phyloP scores from a whole-genome alignment of 2,797 vertebrate species.

The Microtus obscurus region DNA sequence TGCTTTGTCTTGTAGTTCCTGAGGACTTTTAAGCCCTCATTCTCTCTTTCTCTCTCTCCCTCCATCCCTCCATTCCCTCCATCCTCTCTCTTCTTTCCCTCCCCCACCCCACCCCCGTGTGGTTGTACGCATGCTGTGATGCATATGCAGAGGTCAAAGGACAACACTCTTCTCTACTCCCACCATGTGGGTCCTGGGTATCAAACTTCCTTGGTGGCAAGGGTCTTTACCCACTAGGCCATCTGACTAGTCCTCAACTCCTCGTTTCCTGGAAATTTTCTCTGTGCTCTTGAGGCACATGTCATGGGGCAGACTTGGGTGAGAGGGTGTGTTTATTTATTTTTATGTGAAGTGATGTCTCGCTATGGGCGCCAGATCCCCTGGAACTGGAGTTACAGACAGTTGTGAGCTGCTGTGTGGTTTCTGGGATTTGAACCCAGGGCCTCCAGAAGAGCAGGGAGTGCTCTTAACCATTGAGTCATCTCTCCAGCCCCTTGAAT shows the following conservation, averaged over 20 bases:
- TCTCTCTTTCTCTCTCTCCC: background rate
- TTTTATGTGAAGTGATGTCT: background rate
- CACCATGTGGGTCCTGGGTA: background rate
- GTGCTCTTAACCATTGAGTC: background rate
- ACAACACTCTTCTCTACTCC: background rate
- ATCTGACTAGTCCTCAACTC: background rate
- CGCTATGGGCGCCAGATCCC: background rate
- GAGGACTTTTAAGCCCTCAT: background rate
- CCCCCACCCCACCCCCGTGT: too few relatives aligned
- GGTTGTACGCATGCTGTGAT: background rate
- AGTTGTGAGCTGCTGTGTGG: background rate
- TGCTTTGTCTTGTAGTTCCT: background rate
- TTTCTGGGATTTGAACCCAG: background rate
- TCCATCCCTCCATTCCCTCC: too few relatives aligned
- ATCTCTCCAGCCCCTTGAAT: background rate
- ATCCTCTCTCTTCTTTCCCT: too few relatives aligned
- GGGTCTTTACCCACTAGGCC: background rate
- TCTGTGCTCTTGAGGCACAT: background rate
- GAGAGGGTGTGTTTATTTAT: background rate
- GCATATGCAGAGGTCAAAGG: background rate
- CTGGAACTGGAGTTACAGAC: too few relatives aligned
- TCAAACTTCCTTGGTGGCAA: background rate
- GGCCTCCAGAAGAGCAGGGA: background rate
- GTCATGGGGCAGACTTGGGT: background rate
- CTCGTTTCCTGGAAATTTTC: background rate